Evolutionary conservation across 2,888 invertebrate genomes (phyloP).

Genomic region (Merodon equestris): DNA sequence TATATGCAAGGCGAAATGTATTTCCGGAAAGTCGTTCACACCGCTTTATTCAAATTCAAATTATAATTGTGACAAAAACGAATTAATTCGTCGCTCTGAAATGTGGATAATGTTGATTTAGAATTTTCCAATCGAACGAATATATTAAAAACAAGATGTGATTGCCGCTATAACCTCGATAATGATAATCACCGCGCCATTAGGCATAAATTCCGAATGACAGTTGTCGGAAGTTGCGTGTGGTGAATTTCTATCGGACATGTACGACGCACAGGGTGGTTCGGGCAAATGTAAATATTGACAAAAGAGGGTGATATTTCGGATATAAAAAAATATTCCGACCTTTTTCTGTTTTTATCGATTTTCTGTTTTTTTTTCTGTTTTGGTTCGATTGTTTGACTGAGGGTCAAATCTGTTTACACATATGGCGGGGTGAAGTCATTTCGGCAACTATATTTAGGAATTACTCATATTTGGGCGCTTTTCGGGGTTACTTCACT

Average conservation of each 20-base stretch:
- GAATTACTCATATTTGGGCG: no score
- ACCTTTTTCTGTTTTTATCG: no score
- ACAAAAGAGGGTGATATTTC: not conserved
- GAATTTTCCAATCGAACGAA: constrained; percentile 37
- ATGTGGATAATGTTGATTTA: constrained; percentile 1
- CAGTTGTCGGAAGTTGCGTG: constrained; percentile 63
- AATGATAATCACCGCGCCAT: constrained; percentile 36
- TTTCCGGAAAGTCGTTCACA: constrained; percentile 44
- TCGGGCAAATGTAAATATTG: not conserved
- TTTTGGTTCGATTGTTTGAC: not conserved
- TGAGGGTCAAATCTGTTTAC: constrained; percentile 4
- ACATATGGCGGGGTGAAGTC: not conserved
- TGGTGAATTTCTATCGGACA: constrained; percentile 17
- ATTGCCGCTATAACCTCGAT: constrained; percentile 2
- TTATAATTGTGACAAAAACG: constrained; percentile 14
- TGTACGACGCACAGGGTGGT: constrained; percentile 30
- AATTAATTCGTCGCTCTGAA: constrained; percentile 14
- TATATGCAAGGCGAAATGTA: not conserved
- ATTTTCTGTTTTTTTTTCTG: not conserved
- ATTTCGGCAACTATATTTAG: no score
- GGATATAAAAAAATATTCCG: not conserved
- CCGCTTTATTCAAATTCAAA: constrained; percentile 22
- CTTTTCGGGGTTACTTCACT: no score
- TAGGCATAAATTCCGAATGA: constrained; percentile 40
- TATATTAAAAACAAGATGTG: constrained; percentile 10